Percentiles rank a stretch among this genome's conserved stretches.
phyloP scores from a whole-genome alignment of 2,797 vertebrate species.

The Percopsis omiscomaycus region DNA sequence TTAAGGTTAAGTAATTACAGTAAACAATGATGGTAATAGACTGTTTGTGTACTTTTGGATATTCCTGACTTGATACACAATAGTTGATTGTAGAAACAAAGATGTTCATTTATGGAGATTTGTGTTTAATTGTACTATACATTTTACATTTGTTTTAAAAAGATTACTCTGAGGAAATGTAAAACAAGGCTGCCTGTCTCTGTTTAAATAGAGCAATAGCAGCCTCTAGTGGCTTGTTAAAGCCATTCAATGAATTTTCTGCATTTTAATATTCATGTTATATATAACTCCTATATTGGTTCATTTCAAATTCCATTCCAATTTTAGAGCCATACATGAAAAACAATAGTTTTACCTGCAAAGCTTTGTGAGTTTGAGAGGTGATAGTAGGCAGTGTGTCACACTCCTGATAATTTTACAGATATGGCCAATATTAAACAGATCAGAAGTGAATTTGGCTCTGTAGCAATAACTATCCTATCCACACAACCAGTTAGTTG shows the following conservation, averaged over 20 bases:
- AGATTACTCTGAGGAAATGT: constrained; percentile 18
- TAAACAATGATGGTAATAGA: constrained; percentile 52
- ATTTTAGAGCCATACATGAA: constrained; percentile 12
- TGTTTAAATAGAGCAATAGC: constrained; percentile 46
- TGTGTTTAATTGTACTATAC: constrained; percentile 46
- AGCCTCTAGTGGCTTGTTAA: constrained; percentile 60
- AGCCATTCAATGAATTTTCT: constrained; percentile 23
- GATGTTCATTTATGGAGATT: constrained; percentile 49
- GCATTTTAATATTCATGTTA: not conserved
- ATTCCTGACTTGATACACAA: constrained; percentile 62
- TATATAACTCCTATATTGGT: constrained; percentile 6
- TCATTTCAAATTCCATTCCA: constrained; percentile 9
- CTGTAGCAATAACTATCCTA: too few species aligned
- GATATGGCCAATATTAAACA: too few species aligned
- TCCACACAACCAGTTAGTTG: too few species aligned
- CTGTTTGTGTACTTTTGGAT: constrained; percentile 71
- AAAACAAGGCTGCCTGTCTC: constrained; percentile 21
- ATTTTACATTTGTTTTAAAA: constrained; percentile 48
- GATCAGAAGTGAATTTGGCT: too few species aligned
- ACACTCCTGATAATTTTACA: not conserved
- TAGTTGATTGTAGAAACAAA: constrained; percentile 54
- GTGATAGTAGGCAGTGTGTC: not conserved
- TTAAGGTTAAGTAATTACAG: constrained; percentile 60
- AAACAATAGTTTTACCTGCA: not conserved
- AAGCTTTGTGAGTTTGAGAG: not conserved